Percentiles rank a stretch among this genome's conserved stretches.
These are phyloP conservation scores for Diceros bicornis DNA, from an alignment of 2,797 vertebrate genomes.

Conservation along the genomic window DNA sequence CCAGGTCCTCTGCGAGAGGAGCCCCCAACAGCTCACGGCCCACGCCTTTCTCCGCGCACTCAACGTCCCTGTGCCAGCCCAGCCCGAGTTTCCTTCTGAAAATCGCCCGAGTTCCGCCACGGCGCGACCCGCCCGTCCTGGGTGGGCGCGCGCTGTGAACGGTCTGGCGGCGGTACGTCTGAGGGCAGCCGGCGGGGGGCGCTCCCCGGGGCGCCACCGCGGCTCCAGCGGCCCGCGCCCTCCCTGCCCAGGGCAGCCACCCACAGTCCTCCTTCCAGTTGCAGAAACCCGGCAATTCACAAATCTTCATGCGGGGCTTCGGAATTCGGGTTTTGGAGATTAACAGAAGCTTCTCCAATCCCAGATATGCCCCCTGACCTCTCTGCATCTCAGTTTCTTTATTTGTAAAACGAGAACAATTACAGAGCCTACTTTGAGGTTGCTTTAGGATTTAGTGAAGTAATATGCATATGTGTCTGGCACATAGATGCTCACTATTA, in stretches of 20 bases:
- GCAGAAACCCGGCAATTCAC: not conserved
- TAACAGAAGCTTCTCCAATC: not conserved
- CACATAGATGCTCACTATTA: not conserved
- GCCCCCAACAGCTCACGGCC: rapidly evolving
- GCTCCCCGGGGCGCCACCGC: constrained; percentile 86
- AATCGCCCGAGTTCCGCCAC: not conserved
- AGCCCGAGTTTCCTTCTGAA: not conserved
- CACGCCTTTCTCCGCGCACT: rapidly evolving
- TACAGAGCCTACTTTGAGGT: not conserved
- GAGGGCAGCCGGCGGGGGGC: constrained; percentile 78
- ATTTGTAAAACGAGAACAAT: not conserved
- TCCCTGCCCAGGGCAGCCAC: not conserved
- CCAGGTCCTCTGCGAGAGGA: not conserved
- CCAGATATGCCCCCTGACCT: not conserved
- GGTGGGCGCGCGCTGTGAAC: rapidly evolving
- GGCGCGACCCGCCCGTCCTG: rapidly evolving
- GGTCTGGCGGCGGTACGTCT: constrained; percentile 92
- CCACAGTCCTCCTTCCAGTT: not conserved
- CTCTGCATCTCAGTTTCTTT: not conserved
- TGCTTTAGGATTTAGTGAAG: constrained; percentile 5
- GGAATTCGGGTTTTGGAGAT: not conserved
- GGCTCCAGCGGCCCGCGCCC: not conserved
- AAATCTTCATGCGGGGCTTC: not conserved
- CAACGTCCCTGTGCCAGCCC: rapidly evolving
- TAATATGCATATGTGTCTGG: not conserved